A percentile compares a stretch with the other conserved stretches of the same genome.
These are phyloP conservation scores for Calypte anna DNA, from an alignment of 2,113 vertebrate genomes.

Conservation along the genomic window DNA sequence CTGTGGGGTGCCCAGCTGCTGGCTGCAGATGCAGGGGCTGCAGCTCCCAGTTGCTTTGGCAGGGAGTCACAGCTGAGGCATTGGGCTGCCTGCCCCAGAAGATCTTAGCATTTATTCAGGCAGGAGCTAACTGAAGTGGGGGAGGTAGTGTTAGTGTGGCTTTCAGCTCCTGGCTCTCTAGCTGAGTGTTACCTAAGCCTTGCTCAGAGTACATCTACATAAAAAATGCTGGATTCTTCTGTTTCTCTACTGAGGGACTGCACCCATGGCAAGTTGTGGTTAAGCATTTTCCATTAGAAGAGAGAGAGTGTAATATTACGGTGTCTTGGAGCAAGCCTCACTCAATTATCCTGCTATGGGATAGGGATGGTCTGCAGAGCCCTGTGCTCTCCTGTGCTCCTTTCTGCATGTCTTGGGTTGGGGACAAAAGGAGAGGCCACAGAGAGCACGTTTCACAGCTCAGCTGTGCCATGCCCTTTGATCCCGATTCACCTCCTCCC, in stretches of 20 bases:
- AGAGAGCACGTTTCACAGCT: background rate
- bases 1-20: background rate
- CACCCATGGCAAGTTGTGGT: background rate
- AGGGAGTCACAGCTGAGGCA: background rate
- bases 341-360: accelerated
- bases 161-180: background rate
- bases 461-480: background rate
- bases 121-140: background rate
- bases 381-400: background rate
- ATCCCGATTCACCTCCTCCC: background rate
- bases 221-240: background rate
- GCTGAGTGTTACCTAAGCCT: background rate
- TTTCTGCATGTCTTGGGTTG: accelerated
- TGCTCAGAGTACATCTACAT: background rate
- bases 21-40: background rate
- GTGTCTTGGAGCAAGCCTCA: background rate
- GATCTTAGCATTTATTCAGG: accelerated
- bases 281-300: background rate
- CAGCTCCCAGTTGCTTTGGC: background rate
- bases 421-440: background rate
- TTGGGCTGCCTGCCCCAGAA: background rate
- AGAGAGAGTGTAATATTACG: background rate
- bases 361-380: background rate
- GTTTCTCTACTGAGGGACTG: background rate
- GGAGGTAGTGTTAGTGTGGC: background rate